Conservation (phyloP, 2,888 invertebrate species). For the Scaptomyza tumidula region DNA sequence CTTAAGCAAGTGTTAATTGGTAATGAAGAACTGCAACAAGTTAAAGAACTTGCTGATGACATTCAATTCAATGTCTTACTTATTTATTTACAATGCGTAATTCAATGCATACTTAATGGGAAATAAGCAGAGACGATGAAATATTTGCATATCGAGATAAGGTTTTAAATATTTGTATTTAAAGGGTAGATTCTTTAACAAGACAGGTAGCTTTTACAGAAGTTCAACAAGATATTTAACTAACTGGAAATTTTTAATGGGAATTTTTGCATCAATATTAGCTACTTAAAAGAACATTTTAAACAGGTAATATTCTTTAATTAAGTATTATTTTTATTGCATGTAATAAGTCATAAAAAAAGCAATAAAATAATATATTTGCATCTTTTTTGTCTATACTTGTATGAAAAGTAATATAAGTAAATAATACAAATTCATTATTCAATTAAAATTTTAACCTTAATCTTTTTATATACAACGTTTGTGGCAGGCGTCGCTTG, state of each 20-base stretch:
- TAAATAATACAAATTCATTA: too few species aligned
- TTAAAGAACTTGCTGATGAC: constrained; percentile 27
- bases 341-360: too few species aligned
- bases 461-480: neutral
- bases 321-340: neutral
- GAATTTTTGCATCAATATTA: neutral
- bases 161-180: neutral
- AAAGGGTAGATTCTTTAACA: too few species aligned
- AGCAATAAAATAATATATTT: too few species aligned
- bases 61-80: constrained; percentile 23
- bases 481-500: constrained; percentile 2
- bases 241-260: neutral
- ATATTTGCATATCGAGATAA: neutral
- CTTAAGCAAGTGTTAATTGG: constrained; percentile 26
- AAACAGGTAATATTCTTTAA: neutral
- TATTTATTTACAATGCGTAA: constrained; percentile 11
- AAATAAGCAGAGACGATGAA: neutral
- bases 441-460: too few species aligned
- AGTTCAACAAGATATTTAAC: neutral
- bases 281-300: neutral
- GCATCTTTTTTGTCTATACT: too few species aligned
- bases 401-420: too few species aligned
- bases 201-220: too few species aligned
- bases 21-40: constrained; percentile 33
- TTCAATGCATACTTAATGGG: constrained; percentile 10